These are phyloP conservation scores for Daphoenositta chrysoptera DNA, from an alignment of 2,113 vertebrate species.

Conservation along the genomic window DNA sequence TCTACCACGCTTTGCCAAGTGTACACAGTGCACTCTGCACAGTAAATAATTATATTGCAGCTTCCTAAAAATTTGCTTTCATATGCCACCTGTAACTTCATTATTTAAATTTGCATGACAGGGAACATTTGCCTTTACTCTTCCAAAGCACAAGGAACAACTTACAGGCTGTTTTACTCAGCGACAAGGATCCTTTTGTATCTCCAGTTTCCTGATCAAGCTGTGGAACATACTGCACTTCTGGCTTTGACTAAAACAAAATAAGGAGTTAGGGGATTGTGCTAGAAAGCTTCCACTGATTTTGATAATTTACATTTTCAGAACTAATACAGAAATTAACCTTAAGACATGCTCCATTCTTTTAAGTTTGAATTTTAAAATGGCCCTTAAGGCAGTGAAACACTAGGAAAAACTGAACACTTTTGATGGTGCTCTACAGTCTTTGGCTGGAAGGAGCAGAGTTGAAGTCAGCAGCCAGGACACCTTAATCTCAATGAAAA, in stretches of 20 bases:
- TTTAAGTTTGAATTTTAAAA: neutral
- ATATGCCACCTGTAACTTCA: neutral
- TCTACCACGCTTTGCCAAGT: neutral
- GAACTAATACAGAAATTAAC: neutral
- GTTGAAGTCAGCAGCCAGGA: neutral
- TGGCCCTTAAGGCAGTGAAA: neutral
- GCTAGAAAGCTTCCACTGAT: neutral
- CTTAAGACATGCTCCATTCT: neutral
- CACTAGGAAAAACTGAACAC: neutral
- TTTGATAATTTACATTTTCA: neutral
- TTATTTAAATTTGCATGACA: neutral
- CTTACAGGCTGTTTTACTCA: slow-evolving; percentile 82
- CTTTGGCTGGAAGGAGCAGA: neutral
- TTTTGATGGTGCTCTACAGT: neutral
- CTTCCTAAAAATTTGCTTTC: neutral
- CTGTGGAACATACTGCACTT: slow-evolving; percentile 84
- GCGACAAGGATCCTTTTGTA: slow-evolving; percentile 67
- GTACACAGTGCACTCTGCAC: too few relatives aligned
- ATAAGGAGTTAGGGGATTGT: slow-evolving; percentile 7
- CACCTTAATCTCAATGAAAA: neutral
- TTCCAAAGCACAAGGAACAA: neutral
- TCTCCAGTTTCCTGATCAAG: slow-evolving; percentile 77
- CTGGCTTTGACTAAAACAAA: slow-evolving; percentile 85
- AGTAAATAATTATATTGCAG: neutral
- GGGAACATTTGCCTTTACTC: neutral